Conservation (phyloP, 2,888 invertebrate species). For the Cabera pusaria region DNA sequence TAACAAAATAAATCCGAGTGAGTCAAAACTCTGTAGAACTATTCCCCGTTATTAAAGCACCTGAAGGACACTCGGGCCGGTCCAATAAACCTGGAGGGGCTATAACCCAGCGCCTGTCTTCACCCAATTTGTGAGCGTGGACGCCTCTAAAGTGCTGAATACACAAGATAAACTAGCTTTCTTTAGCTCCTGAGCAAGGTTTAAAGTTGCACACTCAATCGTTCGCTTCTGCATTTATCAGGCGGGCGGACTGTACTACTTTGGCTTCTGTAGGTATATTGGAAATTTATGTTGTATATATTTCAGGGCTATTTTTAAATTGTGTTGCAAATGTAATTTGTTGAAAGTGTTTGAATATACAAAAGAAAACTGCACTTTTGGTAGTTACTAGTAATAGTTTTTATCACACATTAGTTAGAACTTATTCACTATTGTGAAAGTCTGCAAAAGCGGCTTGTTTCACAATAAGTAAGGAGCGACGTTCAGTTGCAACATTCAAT, state of each 20-base stretch:
- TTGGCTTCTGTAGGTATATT: neutral
- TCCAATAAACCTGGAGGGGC: conserved; percentile 12
- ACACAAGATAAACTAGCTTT: conserved; percentile 20
- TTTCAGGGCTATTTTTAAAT: too few species aligned
- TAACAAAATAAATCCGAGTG: too few species aligned
- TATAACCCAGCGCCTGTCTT: conserved; percentile 14
- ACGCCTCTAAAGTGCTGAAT: conserved; percentile 20
- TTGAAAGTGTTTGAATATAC: too few species aligned
- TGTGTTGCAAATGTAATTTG: too few species aligned
- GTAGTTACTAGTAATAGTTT: too few species aligned
- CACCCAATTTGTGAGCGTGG: conserved; percentile 22
- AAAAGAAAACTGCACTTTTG: too few species aligned
- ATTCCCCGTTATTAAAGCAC: conserved; percentile 15
- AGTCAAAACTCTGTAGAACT: conserved; percentile 7
- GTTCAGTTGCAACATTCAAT: conserved; percentile 22
- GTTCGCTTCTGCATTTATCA: conserved; percentile 14
- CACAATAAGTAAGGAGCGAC: too few species aligned
- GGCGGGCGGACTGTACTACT: neutral
- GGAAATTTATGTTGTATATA: too few species aligned
- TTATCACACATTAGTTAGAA: too few species aligned
- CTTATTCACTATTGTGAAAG: too few species aligned
- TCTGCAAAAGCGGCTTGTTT: too few species aligned
- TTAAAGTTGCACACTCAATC: conserved; percentile 10
- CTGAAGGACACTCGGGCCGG: conserved; percentile 5
- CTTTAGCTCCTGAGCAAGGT: conserved; percentile 4